These are phyloP conservation scores for Agrochola circellaris DNA, from an alignment of 2,888 invertebrate species.

Conservation along the genomic window DNA sequence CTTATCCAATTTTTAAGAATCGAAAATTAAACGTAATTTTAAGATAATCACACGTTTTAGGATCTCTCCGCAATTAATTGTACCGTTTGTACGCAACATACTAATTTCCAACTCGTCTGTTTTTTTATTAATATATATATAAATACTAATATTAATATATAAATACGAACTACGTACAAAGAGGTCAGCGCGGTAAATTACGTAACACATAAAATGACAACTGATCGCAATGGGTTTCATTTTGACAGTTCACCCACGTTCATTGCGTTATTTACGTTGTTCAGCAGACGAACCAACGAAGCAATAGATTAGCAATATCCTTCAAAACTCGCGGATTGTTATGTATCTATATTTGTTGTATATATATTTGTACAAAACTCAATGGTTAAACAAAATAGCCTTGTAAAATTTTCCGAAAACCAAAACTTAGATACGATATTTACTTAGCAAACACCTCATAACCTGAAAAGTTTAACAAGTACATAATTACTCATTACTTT, in stretches of 20 bases:
- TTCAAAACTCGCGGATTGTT: no score
- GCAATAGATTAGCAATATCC: no score
- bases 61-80: slow-evolving; percentile 18
- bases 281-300: no score
- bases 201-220: no score
- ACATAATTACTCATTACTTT: slow-evolving; percentile 26
- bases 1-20: slow-evolving; percentile 60
- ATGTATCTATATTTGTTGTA: no score
- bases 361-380: background rate
- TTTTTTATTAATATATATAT: background rate
- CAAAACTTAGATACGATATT: background rate
- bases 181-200: no score
- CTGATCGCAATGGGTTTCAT: no score
- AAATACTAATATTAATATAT: background rate
- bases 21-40: slow-evolving; percentile 39
- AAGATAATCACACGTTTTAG: slow-evolving; percentile 40
- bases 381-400: background rate
- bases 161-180: background rate
- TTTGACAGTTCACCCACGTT: no score
- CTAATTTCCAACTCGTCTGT: background rate
- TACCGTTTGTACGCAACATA: background rate
- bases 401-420: background rate
- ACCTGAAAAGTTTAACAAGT: slow-evolving; percentile 11
- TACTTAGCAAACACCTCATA: slow-evolving; percentile 13
- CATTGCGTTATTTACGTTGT: no score